Conservation (phyloP, 2,888 invertebrate species). For the Vanessa cardui region DNA sequence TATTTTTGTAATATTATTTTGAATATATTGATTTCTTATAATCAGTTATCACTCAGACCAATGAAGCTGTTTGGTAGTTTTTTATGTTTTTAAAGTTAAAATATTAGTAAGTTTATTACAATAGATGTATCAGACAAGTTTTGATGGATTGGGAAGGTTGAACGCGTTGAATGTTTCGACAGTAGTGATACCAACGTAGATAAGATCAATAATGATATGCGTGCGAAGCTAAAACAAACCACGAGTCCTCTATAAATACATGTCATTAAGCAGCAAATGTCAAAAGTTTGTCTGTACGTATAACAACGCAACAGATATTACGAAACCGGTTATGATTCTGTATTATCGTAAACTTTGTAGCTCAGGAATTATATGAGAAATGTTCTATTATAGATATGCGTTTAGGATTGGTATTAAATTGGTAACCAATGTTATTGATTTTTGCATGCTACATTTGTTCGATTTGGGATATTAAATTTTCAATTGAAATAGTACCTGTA, state of each 20-base stretch:
- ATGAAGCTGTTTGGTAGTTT: too few species aligned
- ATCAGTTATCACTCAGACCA: too few species aligned
- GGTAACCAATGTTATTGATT: background rate
- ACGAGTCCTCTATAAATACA: background rate
- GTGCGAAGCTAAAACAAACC: background rate
- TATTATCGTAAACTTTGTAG: conserved; percentile 1
- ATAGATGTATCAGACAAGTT: background rate
- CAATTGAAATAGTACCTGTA: too few species aligned
- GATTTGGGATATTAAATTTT: too few species aligned
- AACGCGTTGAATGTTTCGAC: background rate
- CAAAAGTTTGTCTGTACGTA: conserved; percentile 1
- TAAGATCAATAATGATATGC: background rate
- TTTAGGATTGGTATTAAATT: background rate
- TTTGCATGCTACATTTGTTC: too few species aligned
- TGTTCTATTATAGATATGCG: background rate
- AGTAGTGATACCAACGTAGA: background rate
- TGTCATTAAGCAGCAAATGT: conserved; percentile 7
- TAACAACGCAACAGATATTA: conserved; percentile 9
- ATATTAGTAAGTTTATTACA: too few species aligned
- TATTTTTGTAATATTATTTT: too few species aligned
- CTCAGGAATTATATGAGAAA: background rate
- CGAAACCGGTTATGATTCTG: conserved; percentile 2
- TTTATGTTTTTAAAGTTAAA: too few species aligned
- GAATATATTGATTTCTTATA: too few species aligned
- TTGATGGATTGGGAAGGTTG: background rate